Conservation (phyloP, 2,888 invertebrate genomes). For the Agriotes lineatus region DNA sequence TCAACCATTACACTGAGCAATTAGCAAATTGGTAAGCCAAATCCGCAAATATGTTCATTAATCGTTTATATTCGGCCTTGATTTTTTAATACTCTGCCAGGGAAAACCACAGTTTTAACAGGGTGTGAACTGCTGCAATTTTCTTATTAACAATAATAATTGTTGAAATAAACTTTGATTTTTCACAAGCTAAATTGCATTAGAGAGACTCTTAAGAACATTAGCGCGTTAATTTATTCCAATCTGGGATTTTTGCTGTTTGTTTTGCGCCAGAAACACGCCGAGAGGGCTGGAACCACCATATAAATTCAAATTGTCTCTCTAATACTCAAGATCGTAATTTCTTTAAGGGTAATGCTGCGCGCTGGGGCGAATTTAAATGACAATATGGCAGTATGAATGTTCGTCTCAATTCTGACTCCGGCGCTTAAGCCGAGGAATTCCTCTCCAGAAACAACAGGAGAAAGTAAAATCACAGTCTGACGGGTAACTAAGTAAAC, state of each 20-base stretch:
- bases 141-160: too few relatives aligned
- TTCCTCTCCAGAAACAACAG: slow-evolving; percentile 2
- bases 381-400: slow-evolving; percentile 6
- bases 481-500: background rate
- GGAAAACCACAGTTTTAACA: background rate
- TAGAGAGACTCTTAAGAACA: background rate
- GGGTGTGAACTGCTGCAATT: too few relatives aligned
- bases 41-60: background rate
- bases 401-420: slow-evolving; percentile 5
- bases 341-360: slow-evolving; percentile 4
- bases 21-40: background rate
- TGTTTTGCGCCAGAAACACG: background rate
- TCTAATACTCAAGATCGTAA: background rate
- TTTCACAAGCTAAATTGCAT: too few relatives aligned
- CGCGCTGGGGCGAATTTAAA: slow-evolving; percentile 2
- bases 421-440: background rate
- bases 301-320: slow-evolving; percentile 14
- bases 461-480: background rate
- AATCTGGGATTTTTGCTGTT: background rate
- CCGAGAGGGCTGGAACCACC: background rate
- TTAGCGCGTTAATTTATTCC: slow-evolving; percentile 1
- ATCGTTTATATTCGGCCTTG: background rate
- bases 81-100: background rate
- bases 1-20: background rate
- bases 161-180: too few relatives aligned